These are phyloP conservation scores for Apamea epomidion DNA, from an alignment of 2,888 invertebrate species.

Conservation along the genomic window DNA sequence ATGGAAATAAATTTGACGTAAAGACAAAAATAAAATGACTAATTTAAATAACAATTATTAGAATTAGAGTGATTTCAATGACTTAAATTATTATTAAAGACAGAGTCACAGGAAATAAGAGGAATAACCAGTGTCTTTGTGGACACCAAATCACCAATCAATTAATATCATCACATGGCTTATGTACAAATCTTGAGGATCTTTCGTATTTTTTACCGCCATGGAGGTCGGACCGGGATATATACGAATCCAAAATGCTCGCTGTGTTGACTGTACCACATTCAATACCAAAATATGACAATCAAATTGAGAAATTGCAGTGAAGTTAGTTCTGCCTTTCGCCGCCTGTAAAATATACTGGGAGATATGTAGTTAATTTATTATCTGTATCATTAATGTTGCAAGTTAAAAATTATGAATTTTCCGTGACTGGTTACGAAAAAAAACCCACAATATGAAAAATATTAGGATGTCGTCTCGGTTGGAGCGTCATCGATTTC, in stretches of 20 bases:
- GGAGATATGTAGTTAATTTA: slow-evolving; percentile 4
- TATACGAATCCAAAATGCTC: not conserved
- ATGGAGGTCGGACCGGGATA: too few relatives aligned
- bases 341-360: slow-evolving; percentile 1
- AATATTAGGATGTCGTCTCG: slow-evolving; percentile 77
- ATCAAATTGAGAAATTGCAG: not conserved
- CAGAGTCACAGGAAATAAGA: too few relatives aligned
- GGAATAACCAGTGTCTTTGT: too few relatives aligned
- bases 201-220: not conserved
- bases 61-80: too few relatives aligned
- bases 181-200: not conserved
- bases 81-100: too few relatives aligned
- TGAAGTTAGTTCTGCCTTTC: not conserved
- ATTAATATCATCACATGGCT: not conserved
- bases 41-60: too few relatives aligned
- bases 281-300: not conserved
- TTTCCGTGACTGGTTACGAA: slow-evolving; percentile 41
- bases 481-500: slow-evolving; percentile 81
- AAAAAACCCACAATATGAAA: slow-evolving; percentile 59
- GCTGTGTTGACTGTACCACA: not conserved
- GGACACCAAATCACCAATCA: too few relatives aligned
- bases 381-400: slow-evolving; percentile 35
- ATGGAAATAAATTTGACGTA: too few relatives aligned
- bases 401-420: slow-evolving; percentile 20
- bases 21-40: too few relatives aligned